Conservation (phyloP, 2,113 vertebrate genomes). For the Rhipidura dahli region DNA sequence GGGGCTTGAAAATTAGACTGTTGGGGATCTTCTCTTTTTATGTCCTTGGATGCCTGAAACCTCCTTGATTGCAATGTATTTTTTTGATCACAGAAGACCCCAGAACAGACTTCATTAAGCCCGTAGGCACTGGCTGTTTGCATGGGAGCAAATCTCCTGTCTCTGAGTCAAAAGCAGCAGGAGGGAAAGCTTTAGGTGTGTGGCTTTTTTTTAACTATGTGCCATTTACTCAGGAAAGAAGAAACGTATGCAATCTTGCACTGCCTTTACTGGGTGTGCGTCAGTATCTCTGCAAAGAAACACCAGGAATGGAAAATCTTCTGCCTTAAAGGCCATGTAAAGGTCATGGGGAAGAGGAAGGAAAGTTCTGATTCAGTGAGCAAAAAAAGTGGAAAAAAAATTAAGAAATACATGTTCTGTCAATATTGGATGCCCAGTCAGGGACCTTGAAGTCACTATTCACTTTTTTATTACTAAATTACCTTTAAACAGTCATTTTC, state of each 20-base stretch:
- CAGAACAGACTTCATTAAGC: background rate
- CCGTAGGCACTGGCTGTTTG: background rate
- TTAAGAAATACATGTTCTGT: background rate
- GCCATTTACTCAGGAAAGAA: slow-evolving; percentile 53
- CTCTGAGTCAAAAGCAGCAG: background rate
- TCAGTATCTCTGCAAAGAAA: background rate
- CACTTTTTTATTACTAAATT: background rate
- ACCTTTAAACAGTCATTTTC: background rate
- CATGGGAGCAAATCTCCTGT: background rate
- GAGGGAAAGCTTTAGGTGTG: background rate
- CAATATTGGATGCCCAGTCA: background rate
- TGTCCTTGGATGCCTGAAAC: background rate
- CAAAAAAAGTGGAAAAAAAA: background rate
- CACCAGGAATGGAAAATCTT: background rate
- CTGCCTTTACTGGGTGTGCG: background rate
- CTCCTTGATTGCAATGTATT: background rate
- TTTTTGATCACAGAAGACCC: background rate
- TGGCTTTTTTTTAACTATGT: background rate
- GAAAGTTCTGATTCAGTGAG: background rate
- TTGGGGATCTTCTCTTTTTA: background rate
- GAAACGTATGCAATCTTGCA: background rate
- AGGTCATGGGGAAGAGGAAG: background rate
- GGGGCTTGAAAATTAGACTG: background rate
- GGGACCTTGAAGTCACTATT: background rate
- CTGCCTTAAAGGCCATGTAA: background rate